Conservation (phyloP, 2,888 invertebrate genomes). For the Crematogaster levior region DNA sequence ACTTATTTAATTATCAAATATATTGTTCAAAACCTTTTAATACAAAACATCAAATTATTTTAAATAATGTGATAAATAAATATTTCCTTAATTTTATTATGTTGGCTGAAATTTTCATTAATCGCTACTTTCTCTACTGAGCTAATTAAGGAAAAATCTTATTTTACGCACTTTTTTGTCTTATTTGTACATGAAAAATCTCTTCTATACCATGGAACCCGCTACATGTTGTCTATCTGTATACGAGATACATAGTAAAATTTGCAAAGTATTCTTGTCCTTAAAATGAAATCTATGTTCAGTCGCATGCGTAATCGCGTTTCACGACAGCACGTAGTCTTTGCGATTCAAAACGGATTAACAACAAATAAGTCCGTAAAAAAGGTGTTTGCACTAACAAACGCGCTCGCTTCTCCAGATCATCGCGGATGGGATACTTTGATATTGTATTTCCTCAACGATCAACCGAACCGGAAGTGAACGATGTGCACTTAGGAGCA, state of each 20-base stretch:
- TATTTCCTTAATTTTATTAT: too few relatives aligned
- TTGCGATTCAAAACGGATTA: constrained; percentile 37
- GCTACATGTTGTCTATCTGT: not conserved
- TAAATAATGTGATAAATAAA: too few relatives aligned
- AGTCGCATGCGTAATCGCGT: constrained; percentile 17
- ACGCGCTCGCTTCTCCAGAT: not conserved
- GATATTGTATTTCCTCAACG: constrained; percentile 17
- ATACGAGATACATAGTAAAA: not conserved
- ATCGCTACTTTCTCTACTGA: not conserved
- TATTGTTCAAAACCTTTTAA: too few relatives aligned
- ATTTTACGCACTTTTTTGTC: not conserved
- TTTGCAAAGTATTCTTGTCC: not conserved
- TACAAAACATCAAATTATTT: too few relatives aligned
- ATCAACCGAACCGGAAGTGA: constrained; percentile 27
- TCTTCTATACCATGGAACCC: not conserved
- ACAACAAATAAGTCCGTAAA: not conserved
- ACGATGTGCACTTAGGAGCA: constrained; percentile 22
- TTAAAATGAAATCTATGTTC: constrained; percentile 14
- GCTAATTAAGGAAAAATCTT: not conserved
- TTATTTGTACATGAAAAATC: not conserved
- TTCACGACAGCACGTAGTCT: not conserved
- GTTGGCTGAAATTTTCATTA: too few relatives aligned
- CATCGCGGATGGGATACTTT: not conserved
- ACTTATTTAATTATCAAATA: too few relatives aligned
- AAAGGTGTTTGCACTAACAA: not conserved